A percentile compares a stretch with the other conserved stretches of the same genome.
phyloP scores from a whole-genome alignment of 2,888 invertebrate genomes.

The Netelia inedita region DNA sequence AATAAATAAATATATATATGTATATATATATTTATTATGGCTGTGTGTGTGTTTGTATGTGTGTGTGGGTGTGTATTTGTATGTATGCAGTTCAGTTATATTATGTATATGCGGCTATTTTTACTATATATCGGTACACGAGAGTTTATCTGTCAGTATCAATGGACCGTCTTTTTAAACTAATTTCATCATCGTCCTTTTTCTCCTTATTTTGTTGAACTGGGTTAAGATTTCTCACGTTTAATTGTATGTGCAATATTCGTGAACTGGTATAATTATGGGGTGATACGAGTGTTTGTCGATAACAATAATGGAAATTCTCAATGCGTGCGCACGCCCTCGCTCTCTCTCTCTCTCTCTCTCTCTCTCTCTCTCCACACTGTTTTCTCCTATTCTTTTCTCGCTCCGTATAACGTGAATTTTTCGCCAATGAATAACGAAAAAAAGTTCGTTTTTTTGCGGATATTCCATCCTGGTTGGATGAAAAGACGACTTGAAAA shows the following conservation, averaged over 20 bases:
- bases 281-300: conserved; percentile 29
- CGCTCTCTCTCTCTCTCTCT: background rate
- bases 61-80: conserved; percentile 46
- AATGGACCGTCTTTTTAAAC: conserved; percentile 77
- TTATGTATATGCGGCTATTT: conserved; percentile 80
- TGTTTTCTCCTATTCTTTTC: background rate
- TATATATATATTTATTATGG: conserved; percentile 68
- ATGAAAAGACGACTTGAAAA: background rate
- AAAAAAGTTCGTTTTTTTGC: conserved; percentile 40
- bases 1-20: conserved; percentile 81
- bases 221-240: conserved; percentile 54
- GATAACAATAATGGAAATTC: conserved; percentile 58
- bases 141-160: conserved; percentile 79
- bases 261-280: conserved; percentile 60
- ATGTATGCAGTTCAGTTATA: conserved; percentile 80
- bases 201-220: conserved; percentile 58
- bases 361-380: background rate
- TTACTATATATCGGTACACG: conserved; percentile 77
- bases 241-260: conserved; percentile 39
- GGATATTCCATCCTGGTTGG: conserved; percentile 27
- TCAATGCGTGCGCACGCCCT: conserved; percentile 5
- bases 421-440: conserved; percentile 50
- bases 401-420: conserved; percentile 8
- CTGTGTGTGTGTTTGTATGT: conserved; percentile 72
- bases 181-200: background rate